These are phyloP conservation scores for Dasypus novemcinctus DNA, from an alignment of 2,113 vertebrate species.

Conservation along the genomic window DNA sequence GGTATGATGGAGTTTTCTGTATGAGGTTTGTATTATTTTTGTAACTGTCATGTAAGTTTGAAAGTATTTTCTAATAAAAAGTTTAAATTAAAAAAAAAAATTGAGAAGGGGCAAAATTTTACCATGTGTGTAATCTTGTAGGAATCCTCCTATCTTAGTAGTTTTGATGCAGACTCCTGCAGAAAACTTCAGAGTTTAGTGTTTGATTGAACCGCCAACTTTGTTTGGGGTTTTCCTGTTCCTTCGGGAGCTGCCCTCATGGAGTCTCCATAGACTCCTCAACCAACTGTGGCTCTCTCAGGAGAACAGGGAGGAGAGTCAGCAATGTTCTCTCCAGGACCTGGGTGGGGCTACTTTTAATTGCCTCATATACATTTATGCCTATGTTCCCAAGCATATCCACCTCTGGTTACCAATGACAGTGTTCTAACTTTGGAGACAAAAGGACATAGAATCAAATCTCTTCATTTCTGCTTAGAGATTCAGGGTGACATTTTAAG, in stretches of 20 bases:
- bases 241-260: neutral
- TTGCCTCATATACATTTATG: neutral
- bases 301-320: neutral
- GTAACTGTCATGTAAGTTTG: no score
- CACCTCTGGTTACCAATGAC: neutral
- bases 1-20: no score
- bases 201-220: neutral
- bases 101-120: neutral
- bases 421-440: neutral
- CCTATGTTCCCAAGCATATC: neutral
- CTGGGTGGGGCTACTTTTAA: neutral
- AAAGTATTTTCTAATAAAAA: no score
- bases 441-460: neutral
- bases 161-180: neutral
- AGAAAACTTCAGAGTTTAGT: neutral
- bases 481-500: conserved; percentile 6
- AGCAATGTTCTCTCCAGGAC: neutral
- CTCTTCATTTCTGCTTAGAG: neutral
- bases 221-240: neutral
- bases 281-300: neutral
- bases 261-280: neutral
- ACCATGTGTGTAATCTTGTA: neutral
- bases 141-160: neutral
- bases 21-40: no score
- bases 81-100: neutral